These are phyloP conservation scores for Trypoxylon attenuatum DNA, from an alignment of 2,888 invertebrate species.

Conservation along the genomic window DNA sequence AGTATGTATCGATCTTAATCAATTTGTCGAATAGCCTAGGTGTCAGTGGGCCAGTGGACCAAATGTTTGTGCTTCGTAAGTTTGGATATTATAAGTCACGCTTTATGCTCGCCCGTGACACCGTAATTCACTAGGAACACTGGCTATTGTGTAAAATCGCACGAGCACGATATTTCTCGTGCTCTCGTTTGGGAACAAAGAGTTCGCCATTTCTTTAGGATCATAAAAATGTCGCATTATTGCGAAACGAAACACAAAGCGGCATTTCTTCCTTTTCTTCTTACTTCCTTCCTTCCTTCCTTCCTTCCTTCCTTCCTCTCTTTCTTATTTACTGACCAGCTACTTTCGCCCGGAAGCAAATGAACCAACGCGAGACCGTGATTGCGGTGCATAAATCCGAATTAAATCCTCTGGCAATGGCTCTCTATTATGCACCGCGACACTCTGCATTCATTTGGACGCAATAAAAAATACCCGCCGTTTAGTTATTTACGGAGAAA, in stretches of 20 bases:
- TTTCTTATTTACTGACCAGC: neutral
- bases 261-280: neutral
- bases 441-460: no score
- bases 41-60: neutral
- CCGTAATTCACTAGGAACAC: neutral
- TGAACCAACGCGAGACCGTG: no score
- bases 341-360: neutral
- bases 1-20: neutral
- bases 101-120: neutral
- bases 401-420: no score
- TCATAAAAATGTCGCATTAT: constrained; percentile 5
- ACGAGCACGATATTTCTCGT: neutral
- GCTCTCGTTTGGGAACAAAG: constrained; percentile 1
- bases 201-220: constrained; percentile 2
- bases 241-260: neutral
- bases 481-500: no score
- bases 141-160: neutral
- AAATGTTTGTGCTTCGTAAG: neutral
- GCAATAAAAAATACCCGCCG: no score
- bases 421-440: no score
- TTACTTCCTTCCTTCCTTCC: no score
- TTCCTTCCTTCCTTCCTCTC: no score
- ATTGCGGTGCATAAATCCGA: no score
- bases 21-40: neutral
- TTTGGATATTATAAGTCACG: constrained; percentile 7